These are phyloP conservation scores for Elmis aenea DNA, from an alignment of 2,888 invertebrate species.

Conservation along the genomic window DNA sequence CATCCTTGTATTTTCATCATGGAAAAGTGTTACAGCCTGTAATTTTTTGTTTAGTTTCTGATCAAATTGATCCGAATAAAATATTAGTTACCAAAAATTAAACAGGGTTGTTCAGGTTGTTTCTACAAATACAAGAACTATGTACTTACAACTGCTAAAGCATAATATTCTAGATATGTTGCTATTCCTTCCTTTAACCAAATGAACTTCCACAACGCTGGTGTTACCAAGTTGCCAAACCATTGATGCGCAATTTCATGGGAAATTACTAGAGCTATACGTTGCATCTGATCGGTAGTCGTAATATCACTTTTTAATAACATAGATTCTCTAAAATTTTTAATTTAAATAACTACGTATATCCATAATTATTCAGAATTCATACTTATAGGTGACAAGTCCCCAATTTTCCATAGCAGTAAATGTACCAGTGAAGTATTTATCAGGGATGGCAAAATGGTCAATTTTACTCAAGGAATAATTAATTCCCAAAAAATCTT, in stretches of 20 bases:
- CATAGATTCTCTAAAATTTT: constrained; percentile 50
- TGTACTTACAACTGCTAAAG: constrained; percentile 36
- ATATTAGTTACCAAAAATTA: no score
- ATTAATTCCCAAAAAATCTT: constrained; percentile 53
- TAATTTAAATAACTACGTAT: no score
- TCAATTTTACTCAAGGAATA: constrained; percentile 61
- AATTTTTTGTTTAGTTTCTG: no score
- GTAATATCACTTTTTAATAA: constrained; percentile 49
- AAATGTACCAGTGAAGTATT: constrained; percentile 61
- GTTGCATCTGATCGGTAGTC: constrained; percentile 46
- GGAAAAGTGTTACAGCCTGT: no score
- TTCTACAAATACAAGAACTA: no score
- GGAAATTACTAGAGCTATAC: constrained; percentile 49
- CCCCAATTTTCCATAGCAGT: constrained; percentile 97
- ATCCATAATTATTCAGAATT: no score
- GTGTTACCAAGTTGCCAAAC: constrained; percentile 64
- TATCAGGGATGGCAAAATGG: constrained; percentile 74
- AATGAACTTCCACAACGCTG: constrained; percentile 58
- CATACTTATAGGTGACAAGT: constrained; percentile 67
- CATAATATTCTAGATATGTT: constrained; percentile 50
- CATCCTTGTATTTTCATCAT: no score
- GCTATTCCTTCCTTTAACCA: constrained; percentile 72
- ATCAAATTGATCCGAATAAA: no score
- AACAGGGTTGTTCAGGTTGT: no score
- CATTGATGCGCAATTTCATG: constrained; percentile 70